A percentile compares a stretch with the other conserved stretches of the same genome.
These are phyloP conservation scores for Entosphenus tridentatus DNA, from an alignment of 2,113 vertebrate genomes.

Conservation along the genomic window DNA sequence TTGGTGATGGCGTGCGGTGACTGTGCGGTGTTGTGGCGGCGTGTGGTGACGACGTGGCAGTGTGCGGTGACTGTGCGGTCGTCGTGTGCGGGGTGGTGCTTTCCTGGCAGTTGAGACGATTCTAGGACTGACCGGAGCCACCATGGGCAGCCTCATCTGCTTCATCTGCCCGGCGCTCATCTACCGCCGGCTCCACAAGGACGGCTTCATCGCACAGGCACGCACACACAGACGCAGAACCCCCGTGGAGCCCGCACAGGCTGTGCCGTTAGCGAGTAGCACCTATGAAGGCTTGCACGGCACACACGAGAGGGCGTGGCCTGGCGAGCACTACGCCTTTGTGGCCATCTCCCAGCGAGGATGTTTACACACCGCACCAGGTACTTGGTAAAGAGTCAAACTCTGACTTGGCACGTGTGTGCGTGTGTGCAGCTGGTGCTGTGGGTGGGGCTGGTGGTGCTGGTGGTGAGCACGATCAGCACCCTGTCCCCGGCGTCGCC, in stretches of 20 bases:
- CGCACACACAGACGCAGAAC: slow-evolving; percentile 1
- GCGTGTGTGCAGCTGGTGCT: slow-evolving; percentile 42
- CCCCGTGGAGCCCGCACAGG: no score
- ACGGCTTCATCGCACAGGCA: slow-evolving; percentile 50
- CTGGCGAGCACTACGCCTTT: no score
- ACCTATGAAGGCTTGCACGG: no score
- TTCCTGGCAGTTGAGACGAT: slow-evolving; percentile 60
- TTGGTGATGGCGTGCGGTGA: no score
- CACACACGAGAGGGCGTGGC: no score
- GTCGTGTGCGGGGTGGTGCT: not conserved
- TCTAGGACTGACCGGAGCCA: slow-evolving; percentile 78
- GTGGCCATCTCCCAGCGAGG: no score
- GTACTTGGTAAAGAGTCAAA: no score
- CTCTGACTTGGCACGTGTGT: slow-evolving; percentile 6
- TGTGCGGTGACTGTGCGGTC: no score
- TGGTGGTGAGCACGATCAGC: slow-evolving; percentile 68
- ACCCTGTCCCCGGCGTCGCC: slow-evolving; percentile 32
- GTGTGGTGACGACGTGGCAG: no score
- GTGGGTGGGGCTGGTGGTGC: slow-evolving; percentile 63
- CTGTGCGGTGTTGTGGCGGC: no score
- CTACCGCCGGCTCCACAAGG: slow-evolving; percentile 75
- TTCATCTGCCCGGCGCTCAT: slow-evolving; percentile 93
- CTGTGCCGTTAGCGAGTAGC: no score
- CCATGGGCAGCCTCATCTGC: slow-evolving; percentile 94
- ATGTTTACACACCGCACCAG: no score